A percentile compares a stretch with the other conserved stretches of the same genome.
phyloP scores from a whole-genome alignment of 2,888 invertebrate genomes.

The Metalampra italica region DNA sequence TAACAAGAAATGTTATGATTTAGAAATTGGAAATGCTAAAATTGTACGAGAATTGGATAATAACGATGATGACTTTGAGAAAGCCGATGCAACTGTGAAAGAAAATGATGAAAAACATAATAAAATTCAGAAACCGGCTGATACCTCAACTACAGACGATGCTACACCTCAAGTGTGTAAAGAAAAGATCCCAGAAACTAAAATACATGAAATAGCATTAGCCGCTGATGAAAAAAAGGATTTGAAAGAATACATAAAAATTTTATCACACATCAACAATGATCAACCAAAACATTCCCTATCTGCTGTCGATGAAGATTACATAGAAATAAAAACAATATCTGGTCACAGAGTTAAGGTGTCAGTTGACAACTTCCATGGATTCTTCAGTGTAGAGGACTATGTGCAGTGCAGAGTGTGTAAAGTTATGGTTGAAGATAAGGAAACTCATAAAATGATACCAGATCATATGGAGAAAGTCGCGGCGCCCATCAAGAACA shows the following conservation, averaged over 20 bases:
- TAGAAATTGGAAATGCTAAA: background rate
- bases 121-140: too few species aligned
- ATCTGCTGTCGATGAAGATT: background rate
- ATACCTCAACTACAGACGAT: background rate
- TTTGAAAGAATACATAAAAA: background rate
- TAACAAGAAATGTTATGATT: background rate
- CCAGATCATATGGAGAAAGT: constrained; percentile 17
- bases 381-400: background rate
- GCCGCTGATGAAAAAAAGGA: background rate
- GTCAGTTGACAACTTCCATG: background rate
- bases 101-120: too few species aligned
- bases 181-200: background rate
- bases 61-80: background rate
- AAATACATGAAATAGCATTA: background rate
- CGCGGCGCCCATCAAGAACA: constrained; percentile 17
- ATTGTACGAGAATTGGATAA: background rate
- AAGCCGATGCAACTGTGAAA: background rate
- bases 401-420: background rate
- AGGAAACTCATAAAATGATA: constrained; percentile 9
- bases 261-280: background rate
- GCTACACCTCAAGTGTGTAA: background rate
- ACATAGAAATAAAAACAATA: background rate
- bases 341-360: background rate
- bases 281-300: background rate
- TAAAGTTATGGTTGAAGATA: background rate